Percentiles rank a stretch among this genome's conserved stretches.
These are phyloP conservation scores for Drosophila cognata DNA, from an alignment of 2,888 invertebrate species.

Conservation along the genomic window DNA sequence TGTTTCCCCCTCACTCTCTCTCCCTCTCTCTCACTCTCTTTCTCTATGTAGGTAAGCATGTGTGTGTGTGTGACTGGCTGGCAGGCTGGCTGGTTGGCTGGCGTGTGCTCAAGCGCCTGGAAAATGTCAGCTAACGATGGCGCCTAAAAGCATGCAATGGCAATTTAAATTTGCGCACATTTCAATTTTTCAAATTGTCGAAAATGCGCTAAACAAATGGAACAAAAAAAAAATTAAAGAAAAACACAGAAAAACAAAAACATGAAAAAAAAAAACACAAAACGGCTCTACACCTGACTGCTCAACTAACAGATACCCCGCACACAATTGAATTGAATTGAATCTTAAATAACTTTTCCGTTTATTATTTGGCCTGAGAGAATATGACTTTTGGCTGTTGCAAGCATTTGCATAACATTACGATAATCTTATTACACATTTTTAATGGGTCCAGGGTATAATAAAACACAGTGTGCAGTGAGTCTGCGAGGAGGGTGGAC, in stretches of 20 bases:
- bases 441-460: neutral
- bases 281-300: neutral
- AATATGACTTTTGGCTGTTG: neutral
- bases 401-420: neutral
- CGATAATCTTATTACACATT: neutral
- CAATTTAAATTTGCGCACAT: slow-evolving; percentile 75
- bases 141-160: slow-evolving; percentile 72
- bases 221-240: neutral
- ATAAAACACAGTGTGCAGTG: slow-evolving; percentile 3
- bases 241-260: neutral
- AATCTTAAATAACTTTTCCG: neutral
- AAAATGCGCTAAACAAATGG: slow-evolving; percentile 58
- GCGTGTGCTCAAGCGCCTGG: slow-evolving; percentile 71
- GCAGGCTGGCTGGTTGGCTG: neutral
- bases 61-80: slow-evolving; percentile 32
- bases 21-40: neutral
- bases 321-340: neutral
- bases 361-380: neutral
- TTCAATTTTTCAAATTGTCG: slow-evolving; percentile 71
- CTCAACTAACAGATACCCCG: neutral
- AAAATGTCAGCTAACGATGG: slow-evolving; percentile 77
- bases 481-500: neutral
- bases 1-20: no score
- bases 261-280: slow-evolving; percentile 8
- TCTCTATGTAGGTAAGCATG: neutral